Evolutionary conservation across 2,113 vertebrate genomes (phyloP).

Genomic region (Anthoscopus minutus): DNA sequence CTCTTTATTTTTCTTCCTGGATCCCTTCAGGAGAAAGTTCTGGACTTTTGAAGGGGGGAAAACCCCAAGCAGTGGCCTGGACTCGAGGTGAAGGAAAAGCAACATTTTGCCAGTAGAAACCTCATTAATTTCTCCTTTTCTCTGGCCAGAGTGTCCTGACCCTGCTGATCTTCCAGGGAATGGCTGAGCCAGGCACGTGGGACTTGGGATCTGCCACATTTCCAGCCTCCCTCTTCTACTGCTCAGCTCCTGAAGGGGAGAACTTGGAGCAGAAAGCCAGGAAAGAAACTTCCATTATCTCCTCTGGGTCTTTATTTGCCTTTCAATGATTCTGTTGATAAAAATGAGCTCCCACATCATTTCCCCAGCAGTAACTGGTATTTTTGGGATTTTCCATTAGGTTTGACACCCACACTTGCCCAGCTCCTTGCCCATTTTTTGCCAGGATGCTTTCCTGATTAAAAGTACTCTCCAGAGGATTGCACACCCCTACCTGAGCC

Average conservation of each 20-base stretch:
- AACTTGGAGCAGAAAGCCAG: not conserved
- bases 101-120: not conserved
- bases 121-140: not conserved
- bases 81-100: not conserved
- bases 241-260: not conserved
- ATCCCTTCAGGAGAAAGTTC: not conserved
- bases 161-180: not conserved
- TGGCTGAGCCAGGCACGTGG: not conserved
- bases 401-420: not conserved
- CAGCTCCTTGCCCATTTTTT: not conserved
- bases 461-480: not conserved
- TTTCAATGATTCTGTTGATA: not conserved
- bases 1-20: not conserved
- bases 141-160: not conserved
- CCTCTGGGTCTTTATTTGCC: not conserved
- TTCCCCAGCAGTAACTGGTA: accelerated
- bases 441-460: not conserved
- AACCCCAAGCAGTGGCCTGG: not conserved
- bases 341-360: accelerated
- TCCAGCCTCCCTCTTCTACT: not conserved
- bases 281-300: not conserved
- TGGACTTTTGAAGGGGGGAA: not conserved
- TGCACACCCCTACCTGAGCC: not conserved
- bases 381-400: not conserved
- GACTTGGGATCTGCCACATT: not conserved